Percentiles rank a stretch among this genome's conserved stretches.
Conservation (phyloP, 2,888 invertebrate species). For the Poecilus cupreus region DNA sequence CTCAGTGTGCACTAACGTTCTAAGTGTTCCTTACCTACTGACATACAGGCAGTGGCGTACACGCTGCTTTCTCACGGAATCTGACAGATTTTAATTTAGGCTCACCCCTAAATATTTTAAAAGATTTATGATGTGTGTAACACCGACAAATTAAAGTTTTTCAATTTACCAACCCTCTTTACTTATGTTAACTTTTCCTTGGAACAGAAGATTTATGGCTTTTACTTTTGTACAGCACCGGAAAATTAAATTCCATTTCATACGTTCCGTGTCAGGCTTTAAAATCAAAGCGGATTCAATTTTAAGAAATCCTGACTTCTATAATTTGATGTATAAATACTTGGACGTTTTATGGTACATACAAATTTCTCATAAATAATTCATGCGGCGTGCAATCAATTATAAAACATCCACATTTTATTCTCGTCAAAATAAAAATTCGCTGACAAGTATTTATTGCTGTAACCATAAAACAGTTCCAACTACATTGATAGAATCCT, state of each 20-base stretch:
- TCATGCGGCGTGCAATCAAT: too few species aligned
- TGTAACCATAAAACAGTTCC: background rate
- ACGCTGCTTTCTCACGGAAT: background rate
- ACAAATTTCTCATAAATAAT: too few species aligned
- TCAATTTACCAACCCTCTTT: background rate
- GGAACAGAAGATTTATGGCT: background rate
- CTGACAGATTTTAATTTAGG: background rate
- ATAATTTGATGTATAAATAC: background rate
- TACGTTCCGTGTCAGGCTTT: too few species aligned
- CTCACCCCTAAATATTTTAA: background rate
- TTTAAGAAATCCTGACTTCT: too few species aligned
- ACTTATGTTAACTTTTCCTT: background rate
- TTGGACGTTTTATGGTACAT: too few species aligned
- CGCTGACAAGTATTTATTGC: background rate
- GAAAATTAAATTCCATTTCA: background rate
- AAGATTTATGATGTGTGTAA: background rate
- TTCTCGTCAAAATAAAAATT: background rate
- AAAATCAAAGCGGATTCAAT: too few species aligned
- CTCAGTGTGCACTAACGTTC: background rate
- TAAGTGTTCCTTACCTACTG: constrained; percentile 3
- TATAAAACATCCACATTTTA: too few species aligned
- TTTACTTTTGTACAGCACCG: background rate
- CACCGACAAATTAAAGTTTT: background rate
- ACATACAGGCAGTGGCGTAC: constrained; percentile 15
- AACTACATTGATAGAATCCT: background rate